phyloP scores from a whole-genome alignment of 53 echinoderm and acorn worm species.

The Apostichopus leukothele region DNA sequence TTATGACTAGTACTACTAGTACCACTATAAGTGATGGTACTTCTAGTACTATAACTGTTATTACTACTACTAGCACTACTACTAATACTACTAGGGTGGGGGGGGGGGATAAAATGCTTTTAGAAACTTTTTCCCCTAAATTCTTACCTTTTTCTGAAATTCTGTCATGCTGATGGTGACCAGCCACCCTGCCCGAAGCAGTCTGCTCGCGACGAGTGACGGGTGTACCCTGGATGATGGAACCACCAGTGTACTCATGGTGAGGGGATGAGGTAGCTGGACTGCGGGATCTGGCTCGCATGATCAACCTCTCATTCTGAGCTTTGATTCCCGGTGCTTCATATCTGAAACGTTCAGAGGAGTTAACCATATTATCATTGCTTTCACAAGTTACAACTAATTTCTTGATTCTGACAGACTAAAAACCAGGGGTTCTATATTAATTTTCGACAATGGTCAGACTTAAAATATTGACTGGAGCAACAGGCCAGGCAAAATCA shows the following conservation, averaged over 20 bases:
- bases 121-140: not conserved
- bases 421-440: no score
- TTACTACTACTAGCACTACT: no score
- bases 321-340: constrained; percentile 14
- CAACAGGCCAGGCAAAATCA: no score
- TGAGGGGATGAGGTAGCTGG: constrained; percentile 35
- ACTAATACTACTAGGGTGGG: no score
- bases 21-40: not conserved
- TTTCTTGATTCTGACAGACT: no score
- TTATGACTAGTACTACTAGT: not conserved
- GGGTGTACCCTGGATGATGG: constrained; percentile 86
- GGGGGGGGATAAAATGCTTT: not conserved
- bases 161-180: constrained; percentile 26
- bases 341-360: not conserved
- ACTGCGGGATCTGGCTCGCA: constrained; percentile 28
- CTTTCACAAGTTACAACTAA: no score
- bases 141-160: constrained; percentile 17
- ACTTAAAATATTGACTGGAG: no score
- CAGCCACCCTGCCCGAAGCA: not conserved
- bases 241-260: constrained; percentile 55
- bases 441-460: no score
- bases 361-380: not conserved
- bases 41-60: not conserved
- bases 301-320: constrained; percentile 28
- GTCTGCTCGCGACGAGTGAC: constrained; percentile 26